Percentiles rank a stretch among this genome's conserved stretches.
These are phyloP conservation scores for Ianthella basta DNA, from an alignment of 37 sponge, comb jelly and placozoan species.

Conservation along the genomic window DNA sequence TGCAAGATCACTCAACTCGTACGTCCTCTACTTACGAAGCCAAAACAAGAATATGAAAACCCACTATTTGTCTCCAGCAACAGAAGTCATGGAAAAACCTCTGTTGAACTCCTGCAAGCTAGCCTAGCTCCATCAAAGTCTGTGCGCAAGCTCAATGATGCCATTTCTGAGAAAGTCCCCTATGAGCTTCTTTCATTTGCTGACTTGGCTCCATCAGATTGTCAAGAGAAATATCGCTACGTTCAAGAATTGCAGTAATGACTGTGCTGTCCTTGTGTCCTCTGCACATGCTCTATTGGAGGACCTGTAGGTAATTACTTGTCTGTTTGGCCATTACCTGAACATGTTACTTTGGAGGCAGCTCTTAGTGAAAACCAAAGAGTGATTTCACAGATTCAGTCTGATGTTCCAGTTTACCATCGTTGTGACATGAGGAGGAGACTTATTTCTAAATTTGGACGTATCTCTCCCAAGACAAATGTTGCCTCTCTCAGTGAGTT, in stretches of 20 bases:
- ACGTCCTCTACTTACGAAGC: constrained; percentile 27
- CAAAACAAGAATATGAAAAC: constrained; percentile 28
- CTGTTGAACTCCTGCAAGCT: neutral
- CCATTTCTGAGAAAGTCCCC: constrained; percentile 14
- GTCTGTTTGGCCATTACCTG: constrained; percentile 59
- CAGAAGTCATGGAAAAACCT: neutral
- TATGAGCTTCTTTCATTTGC: constrained; percentile 30
- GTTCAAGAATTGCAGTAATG: neutral
- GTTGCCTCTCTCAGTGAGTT: constrained; percentile 14
- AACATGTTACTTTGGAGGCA: neutral
- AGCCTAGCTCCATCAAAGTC: neutral
- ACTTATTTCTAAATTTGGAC: constrained; percentile 51
- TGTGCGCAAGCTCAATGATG: neutral
- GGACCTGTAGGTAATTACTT: constrained; percentile 50
- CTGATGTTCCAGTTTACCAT: constrained; percentile 39
- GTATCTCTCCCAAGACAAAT: too few species aligned
- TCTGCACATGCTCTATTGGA: constrained; percentile 54
- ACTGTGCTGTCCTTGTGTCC: constrained; percentile 13
- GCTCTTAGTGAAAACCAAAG: constrained; percentile 25
- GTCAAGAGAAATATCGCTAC: constrained; percentile 10
- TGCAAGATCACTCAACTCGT: neutral
- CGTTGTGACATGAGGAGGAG: constrained; percentile 29
- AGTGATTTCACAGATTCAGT: constrained; percentile 38
- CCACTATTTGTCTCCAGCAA: neutral
- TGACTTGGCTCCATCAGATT: neutral